Percentiles rank a stretch among this genome's conserved stretches.
Conservation (phyloP, 2,888 invertebrate genomes). For the Ophion ellenae region DNA sequence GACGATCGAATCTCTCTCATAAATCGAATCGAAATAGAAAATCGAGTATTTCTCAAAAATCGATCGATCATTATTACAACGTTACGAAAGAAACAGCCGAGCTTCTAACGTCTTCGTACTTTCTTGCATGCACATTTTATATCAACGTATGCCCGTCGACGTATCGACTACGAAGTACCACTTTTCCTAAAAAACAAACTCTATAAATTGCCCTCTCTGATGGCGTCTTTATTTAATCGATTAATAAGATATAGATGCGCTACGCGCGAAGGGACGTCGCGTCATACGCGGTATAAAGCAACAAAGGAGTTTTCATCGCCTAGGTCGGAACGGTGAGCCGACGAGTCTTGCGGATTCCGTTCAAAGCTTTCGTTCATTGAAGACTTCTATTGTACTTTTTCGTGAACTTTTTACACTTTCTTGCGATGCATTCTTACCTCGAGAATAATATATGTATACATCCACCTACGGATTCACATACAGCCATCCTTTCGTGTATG, state of each 20-base stretch:
- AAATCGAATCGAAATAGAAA: no score
- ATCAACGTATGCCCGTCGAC: no score
- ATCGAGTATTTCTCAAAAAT: no score
- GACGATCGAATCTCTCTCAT: no score
- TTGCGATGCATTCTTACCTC: neutral
- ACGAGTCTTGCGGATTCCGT: neutral
- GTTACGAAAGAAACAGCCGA: no score
- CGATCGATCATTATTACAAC: no score
- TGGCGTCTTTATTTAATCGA: neutral
- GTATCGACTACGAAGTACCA: no score
- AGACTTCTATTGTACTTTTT: conserved; percentile 7
- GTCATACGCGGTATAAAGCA: neutral
- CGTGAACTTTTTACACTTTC: neutral
- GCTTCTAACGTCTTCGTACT: no score
- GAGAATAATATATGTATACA: neutral
- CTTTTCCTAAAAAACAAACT: neutral
- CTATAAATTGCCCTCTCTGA: neutral
- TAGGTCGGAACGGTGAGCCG: neutral
- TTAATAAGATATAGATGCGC: neutral
- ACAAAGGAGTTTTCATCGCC: neutral
- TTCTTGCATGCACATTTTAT: no score
- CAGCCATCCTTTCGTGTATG: neutral
- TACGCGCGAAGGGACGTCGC: neutral
- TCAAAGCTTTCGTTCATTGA: conserved; percentile 1
- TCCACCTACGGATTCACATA: neutral